A percentile compares a stretch with the other conserved stretches of the same genome.
phyloP scores from a whole-genome alignment of 2,888 invertebrate genomes.

The Ennomos erosarius region DNA sequence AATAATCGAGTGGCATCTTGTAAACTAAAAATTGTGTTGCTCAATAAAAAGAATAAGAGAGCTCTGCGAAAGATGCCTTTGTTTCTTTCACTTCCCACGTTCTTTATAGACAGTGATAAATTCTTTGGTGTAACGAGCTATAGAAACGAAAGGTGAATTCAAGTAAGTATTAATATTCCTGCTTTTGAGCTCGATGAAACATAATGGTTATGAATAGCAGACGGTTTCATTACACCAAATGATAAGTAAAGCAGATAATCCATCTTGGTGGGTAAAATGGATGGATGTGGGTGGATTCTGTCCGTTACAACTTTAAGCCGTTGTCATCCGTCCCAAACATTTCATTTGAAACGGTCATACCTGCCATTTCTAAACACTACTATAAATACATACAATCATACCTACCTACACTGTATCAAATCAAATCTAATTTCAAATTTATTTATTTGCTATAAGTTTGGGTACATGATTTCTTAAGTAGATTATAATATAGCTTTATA shows the following conservation, averaged over 20 bases:
- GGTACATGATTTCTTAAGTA: no score
- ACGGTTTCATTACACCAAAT: slow-evolving; percentile 24
- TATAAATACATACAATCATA: no score
- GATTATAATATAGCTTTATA: no score
- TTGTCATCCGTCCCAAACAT: slow-evolving; percentile 15
- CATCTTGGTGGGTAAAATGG: slow-evolving; percentile 15
- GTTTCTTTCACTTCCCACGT: slow-evolving; percentile 27
- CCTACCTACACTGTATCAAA: no score
- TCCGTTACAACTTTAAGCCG: slow-evolving; percentile 19
- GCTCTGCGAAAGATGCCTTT: slow-evolving; percentile 13
- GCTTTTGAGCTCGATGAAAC: slow-evolving; percentile 12
- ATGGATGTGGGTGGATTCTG: slow-evolving; percentile 23
- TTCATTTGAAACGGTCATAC: slow-evolving; percentile 7
- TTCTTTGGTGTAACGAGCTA: slow-evolving; percentile 7
- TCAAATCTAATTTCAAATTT: no score
- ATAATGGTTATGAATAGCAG: slow-evolving; percentile 19
- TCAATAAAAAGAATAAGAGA: slow-evolving; percentile 9
- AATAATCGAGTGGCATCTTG: no score
- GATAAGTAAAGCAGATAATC: slow-evolving; percentile 20
- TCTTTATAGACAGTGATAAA: slow-evolving; percentile 18
- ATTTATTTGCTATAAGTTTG: no score
- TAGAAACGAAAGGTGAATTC: slow-evolving; percentile 10
- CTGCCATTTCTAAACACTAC: slow-evolving; percentile 3
- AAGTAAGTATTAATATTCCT: slow-evolving; percentile 4
- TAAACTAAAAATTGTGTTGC: background rate